Percentiles rank a stretch among this genome's conserved stretches.
These are phyloP conservation scores for Xanthia togata DNA, from an alignment of 2,888 invertebrate species.

Conservation along the genomic window DNA sequence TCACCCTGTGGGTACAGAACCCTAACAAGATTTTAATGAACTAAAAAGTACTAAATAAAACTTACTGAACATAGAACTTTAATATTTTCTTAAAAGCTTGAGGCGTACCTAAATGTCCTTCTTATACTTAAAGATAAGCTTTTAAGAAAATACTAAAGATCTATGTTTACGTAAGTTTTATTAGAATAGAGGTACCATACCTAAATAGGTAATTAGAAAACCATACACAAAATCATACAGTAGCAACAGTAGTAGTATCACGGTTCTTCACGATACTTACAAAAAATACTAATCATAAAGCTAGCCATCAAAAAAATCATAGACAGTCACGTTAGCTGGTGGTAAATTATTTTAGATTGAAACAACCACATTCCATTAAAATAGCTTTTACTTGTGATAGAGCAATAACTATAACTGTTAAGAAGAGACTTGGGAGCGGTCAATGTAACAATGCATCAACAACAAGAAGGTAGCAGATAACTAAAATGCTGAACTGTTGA, in stretches of 20 bases:
- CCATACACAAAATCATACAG: not conserved
- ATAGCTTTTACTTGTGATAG: constrained; percentile 26
- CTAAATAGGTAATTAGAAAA: not conserved
- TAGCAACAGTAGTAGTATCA: constrained; percentile 1
- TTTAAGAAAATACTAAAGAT: no score
- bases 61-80: no score
- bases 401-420: constrained; percentile 29
- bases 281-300: not conserved
- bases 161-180: no score
- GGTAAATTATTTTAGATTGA: constrained; percentile 40
- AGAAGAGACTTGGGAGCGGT: not conserved
- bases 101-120: no score
- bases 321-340: constrained; percentile 25
- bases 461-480: not conserved
- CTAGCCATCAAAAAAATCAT: constrained; percentile 4
- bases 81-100: no score
- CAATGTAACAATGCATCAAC: constrained; percentile 1
- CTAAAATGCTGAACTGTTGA: constrained; percentile 1
- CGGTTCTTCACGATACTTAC: not conserved
- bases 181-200: no score
- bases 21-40: no score
- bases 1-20: no score
- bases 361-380: constrained; percentile 25
- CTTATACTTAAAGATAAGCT: no score
- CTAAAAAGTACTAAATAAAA: no score